Evolutionary conservation across 2,797 vertebrate genomes (phyloP).

Genomic region (Salmo trutta): DNA sequence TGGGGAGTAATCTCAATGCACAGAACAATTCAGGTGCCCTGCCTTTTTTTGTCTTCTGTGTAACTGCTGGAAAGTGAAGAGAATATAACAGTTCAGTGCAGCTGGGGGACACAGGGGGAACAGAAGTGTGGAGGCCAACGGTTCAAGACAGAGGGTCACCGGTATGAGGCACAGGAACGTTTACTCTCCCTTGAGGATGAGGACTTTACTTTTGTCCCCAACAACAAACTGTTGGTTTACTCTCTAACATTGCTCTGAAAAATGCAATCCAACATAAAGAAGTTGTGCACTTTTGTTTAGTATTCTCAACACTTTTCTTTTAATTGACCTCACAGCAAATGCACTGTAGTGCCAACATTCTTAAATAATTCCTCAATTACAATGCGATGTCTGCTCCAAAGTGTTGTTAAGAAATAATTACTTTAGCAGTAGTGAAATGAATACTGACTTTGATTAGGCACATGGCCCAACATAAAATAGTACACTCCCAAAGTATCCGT

Average conservation of each 20-base stretch:
- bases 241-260: conserved; percentile 39
- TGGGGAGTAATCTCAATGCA: conserved; percentile 73
- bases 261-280: conserved; percentile 16
- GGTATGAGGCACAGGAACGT: conserved; percentile 44
- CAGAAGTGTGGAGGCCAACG: conserved; percentile 45
- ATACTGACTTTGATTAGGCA: not conserved
- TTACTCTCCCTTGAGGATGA: conserved; percentile 46
- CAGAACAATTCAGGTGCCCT: conserved; percentile 66
- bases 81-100: conserved; percentile 50
- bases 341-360: not conserved
- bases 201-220: conserved; percentile 46
- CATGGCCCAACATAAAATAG: not conserved
- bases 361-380: not conserved
- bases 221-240: conserved; percentile 37
- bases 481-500: not conserved
- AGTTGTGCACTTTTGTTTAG: not conserved
- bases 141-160: conserved; percentile 59
- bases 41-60: conserved; percentile 59
- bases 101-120: conserved; percentile 51
- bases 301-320: not conserved
- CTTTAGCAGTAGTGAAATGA: not conserved
- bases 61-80: conserved; percentile 57
- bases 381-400: not conserved
- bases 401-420: not conserved
- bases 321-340: not conserved